Base-by-base conservation (phyloP, 2,888 invertebrate genomes). In the Hedya salicella region DNA sequence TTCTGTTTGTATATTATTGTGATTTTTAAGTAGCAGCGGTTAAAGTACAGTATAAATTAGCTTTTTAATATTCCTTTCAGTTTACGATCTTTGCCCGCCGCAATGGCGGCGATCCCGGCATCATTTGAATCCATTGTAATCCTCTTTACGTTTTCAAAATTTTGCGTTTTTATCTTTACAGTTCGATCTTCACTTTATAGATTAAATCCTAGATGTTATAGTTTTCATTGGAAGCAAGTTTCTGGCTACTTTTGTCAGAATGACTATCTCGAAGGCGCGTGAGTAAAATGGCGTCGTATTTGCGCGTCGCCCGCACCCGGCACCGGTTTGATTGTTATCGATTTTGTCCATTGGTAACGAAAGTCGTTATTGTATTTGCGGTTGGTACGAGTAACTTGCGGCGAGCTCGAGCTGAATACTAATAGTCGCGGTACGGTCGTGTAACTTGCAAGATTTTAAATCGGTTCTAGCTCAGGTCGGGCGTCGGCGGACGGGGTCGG, bases 281-380 rank as follows among this genome's bases (percentile, higher is more conserved):
- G 87, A 89, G 85, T 88, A 91, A 92, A 92, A 92, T 92, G 92
- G 92, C 92, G 92, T 88, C 92, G 75, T 76, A 82, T 81, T 85
- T 83, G 88, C 88, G 89, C 89, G 88, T 89, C 89, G 83, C 81
- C 83, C 80, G 86, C 85, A 82, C 86, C 82, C 86, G 85, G 83
- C 86, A 82, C 85, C 83, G 86, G 86, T 81, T 81, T 25, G 81
- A 83, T 86, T 85, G 82, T 81, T 86, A 86, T 86, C 73, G 85
- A 86, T 86, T 36, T 84, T 73, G 79, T 71, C 76, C 72, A 71
- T 78, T 76, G 77, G 78, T 78, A 80, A 73, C 78, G 73, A 78
- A 75, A 57, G 73, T 76, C 75, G 75, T 79, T 71, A 69, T 76
- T 73, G 78, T 79, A 78, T 71, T 59, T 76, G 74, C 72, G 80